Base-by-base conservation (phyloP, 2,113 vertebrate genomes). In the Sinocyclocheilus anophthalmus region DNA sequence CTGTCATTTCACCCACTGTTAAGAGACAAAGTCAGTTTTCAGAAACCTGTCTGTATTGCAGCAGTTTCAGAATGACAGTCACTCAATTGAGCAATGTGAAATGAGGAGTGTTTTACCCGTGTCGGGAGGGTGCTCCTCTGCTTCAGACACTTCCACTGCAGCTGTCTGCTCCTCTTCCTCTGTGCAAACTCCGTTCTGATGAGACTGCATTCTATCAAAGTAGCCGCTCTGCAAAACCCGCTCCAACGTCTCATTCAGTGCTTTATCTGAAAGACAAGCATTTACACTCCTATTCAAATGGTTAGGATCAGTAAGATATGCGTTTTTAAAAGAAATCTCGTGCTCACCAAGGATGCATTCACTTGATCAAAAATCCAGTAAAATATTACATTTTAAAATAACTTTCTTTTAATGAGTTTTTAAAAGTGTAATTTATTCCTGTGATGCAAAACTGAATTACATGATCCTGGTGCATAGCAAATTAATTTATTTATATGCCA, bases 141-240 rank as follows among this genome's bases (percentile, higher is more conserved):
- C 95, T 76, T 94, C 96, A 82, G 94, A 89, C 53, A 95, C 94
- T 12, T 42, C 83, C 53, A 67, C 83, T 22, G 10, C 79, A 33
- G 55, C 85, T 0, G 95, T 93, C 72, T 97, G 96, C 83, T 93
- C 91, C n/a, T 92, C 92, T 63, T 96, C 97, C 16, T 97, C 97
- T 84, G 96, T 96, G 91, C 97, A 98, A 5, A 98, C 90, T 24
- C 98, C 97, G 0, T 99, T 99, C 92, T 99, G 97, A 90, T 97
- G 97, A 91, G 95, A 94, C 86, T 96, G 96, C 87, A 95, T 93
- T 90, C 92, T 96, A 90, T 99, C 97, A 83, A 99, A 99, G 93
- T 98, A 99, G 83, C 95, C 96, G 81, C 97, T 97, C 93, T 97
- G 95, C 90, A 98, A 95, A 93, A 98, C 93, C 73, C 96, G 96